Evolutionary conservation across 2,888 invertebrate species (phyloP), one percentile per base, ranked within the genome.

Genomic region (Blastobasis lacticolella): DNA sequence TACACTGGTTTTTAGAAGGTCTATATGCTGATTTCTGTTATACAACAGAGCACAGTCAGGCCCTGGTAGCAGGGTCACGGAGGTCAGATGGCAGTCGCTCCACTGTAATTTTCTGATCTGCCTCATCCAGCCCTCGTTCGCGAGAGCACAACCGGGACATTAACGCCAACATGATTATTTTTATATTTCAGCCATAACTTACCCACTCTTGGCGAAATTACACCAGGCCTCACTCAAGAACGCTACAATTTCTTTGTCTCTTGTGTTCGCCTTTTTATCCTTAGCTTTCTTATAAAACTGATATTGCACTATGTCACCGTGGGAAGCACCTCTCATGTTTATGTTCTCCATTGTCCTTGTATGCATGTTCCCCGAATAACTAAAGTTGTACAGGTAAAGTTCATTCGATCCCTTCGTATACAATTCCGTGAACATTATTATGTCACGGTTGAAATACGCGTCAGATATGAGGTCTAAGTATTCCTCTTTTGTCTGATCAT

Each of bases 161-260:
- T 23, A 23, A 23, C 23, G 1, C 23, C 23, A 23, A 23, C 2
- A 23, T 23, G 23, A 23, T 23, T 23, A 23, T 23, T 23, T 23
- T 23, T 23, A 47, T 9, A 44, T 45, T 37, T 8, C 4, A 2
- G 23, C 23, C n/a, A 38, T 46, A 53, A 62, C 81, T 75, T 57
- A 88, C 87, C 87, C 83, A 59, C 64, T 68, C 53, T 62, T 81
- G 37, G 79, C 82, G 52, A 88, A 88, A 57, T 73, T 79, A 48
- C 76, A 76, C 74, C 78, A 78, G 1, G 70, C 62, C 49, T 85
- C 81, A 4, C 65, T 69, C 5, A 88, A 46, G 56, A 76, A 71
- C 3, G 73, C 59, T 0, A 81, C 62, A 2, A 85, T 62, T 48
- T 69, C 56, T 1, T 51, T 52, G 59, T 87, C 87, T 2, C 59